Base-by-base conservation (phyloP, 1,140 invertebrate species). In the Melanaphis sacchari region DNA sequence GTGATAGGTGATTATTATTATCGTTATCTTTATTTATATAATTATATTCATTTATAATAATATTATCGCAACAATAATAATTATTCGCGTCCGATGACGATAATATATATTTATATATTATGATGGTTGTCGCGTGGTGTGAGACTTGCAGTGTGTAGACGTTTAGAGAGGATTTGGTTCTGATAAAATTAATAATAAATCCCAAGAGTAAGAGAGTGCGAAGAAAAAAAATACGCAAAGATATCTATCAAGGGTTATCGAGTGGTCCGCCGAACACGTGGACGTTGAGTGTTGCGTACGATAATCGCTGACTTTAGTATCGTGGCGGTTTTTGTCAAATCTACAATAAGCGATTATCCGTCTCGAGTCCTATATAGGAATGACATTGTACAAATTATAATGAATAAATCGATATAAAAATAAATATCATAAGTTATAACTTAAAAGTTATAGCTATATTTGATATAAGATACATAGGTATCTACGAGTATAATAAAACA, bases 191-290 rank as follows among this genome's bases (percentile, higher is more conserved):
- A 38, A 89, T 52, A 52, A 89, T 89, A 52, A 89, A 52, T 52
- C 87, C 46, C 87, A 54, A 88, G 43, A 87, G 18, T 22, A 36
- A 89, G 46, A 52, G 46, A 49, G 26, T 54, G 8, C 26, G 18
- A 43, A 9, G 36, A 49, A n/a, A 54, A 59, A 59, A 90, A 90
- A 40, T 52, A 89, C 46, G 38, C 1, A 0, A 8, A 90, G 89
- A 90, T 90, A 90, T 90, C 52, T 66, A 66, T 90, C 89, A 90
- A 90, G 40, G 66, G 89, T 90, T 90, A 90, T 66, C 54, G 89
- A 90, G 89, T 90, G 40, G 89, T 66, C 49, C 40, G 89, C 89
- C 26, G 54, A 59, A 90, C 89, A 90, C 89, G 89, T 90, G 89
- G 89, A 66, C 89, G 38, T 66, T 31, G 38, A 90, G 89, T 90